Conservation (phyloP, 2,888 invertebrate genomes). For the Drosophila melanocephala region DNA sequence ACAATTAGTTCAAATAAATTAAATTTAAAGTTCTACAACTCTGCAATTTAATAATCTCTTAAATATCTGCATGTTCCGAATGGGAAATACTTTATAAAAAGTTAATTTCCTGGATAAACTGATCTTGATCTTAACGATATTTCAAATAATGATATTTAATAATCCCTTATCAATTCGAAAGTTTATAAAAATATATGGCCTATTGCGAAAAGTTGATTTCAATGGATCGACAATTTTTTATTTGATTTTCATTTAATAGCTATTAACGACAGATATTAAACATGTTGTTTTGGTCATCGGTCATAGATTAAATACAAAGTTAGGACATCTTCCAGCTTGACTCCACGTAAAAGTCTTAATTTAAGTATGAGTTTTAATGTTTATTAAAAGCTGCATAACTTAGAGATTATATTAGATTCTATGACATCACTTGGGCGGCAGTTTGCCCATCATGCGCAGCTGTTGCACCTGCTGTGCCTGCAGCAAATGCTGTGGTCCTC, state of each 20-base stretch:
- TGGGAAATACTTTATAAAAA: background rate
- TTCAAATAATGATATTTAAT: background rate
- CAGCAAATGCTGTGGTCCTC: conserved; percentile 86
- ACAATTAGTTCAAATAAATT: background rate
- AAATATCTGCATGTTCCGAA: background rate
- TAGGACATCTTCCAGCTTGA: background rate
- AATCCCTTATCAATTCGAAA: background rate
- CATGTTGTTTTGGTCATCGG: background rate
- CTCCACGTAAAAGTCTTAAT: background rate
- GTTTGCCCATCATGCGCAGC: conserved; percentile 85
- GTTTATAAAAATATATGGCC: background rate
- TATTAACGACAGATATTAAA: background rate
- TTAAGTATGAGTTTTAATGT: background rate
- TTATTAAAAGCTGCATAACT: conserved; percentile 19
- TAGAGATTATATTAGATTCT: conserved; percentile 21
- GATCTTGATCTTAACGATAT: background rate
- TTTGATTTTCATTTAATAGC: background rate
- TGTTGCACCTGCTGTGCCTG: conserved; percentile 87
- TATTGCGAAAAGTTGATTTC: background rate
- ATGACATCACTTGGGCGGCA: conserved; percentile 66
- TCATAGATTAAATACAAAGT: background rate
- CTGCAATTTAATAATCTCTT: background rate
- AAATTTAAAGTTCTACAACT: background rate
- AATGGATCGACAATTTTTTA: background rate
- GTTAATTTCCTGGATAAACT: background rate